phyloP scores from a whole-genome alignment of 1,140 invertebrate genomes.

The Acyrthosiphon pisum region DNA sequence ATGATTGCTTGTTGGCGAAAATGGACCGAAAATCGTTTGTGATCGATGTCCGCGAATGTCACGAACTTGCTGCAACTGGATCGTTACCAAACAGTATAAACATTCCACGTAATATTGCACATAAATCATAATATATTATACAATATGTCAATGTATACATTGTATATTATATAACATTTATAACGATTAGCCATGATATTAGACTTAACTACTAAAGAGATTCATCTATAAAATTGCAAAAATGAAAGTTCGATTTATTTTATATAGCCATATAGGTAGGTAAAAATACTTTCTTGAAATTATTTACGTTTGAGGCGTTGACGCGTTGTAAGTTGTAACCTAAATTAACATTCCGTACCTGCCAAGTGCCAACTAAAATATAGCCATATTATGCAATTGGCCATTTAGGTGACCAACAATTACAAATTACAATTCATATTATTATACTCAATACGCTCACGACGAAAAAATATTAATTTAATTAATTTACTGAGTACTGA shows the following conservation, averaged over 20 bases:
- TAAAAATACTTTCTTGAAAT: background rate
- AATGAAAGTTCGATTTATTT: background rate
- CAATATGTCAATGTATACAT: background rate
- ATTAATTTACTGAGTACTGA: no score
- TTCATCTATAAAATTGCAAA: background rate
- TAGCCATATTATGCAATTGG: no score
- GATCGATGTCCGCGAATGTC: slow-evolving; percentile 59
- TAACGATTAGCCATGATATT: background rate
- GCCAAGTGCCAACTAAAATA: background rate
- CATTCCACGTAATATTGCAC: slow-evolving; percentile 57
- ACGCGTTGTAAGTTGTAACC: background rate
- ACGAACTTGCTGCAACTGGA: slow-evolving; percentile 58
- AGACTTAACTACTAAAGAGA: background rate
- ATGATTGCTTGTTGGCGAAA: background rate
- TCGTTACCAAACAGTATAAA: slow-evolving; percentile 56
- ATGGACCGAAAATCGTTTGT: slow-evolving; percentile 21
- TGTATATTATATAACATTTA: background rate
- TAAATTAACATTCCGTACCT: background rate
- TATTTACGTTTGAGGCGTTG: background rate
- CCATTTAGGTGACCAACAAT: background rate
- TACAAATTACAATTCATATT: background rate
- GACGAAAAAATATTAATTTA: no score
- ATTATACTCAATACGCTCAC: background rate
- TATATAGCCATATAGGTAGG: background rate
- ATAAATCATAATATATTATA: background rate